Evolutionary conservation across 2,888 invertebrate species (phyloP).

Genomic region (Calameuta pallipes): DNA sequence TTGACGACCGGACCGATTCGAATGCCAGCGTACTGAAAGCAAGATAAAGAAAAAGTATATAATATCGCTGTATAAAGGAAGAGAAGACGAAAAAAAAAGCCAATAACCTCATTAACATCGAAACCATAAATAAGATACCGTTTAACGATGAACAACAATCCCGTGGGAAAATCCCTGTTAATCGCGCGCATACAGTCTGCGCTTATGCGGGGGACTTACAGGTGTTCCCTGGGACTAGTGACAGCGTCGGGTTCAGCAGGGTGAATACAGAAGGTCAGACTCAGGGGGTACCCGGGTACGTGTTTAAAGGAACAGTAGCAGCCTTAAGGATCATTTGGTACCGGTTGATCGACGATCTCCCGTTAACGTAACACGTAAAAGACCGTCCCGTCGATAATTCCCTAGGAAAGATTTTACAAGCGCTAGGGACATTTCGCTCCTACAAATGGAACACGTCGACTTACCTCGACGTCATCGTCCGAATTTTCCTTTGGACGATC

Average conservation of each 20-base stretch:
- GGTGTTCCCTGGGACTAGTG: too few species aligned
- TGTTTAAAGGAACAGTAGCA: too few species aligned
- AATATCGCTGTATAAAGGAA: neutral
- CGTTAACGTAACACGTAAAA: neutral
- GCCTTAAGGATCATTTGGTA: neutral
- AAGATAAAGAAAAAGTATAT: slow-evolving; percentile 38
- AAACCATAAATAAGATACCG: neutral
- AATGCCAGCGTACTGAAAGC: slow-evolving; percentile 92
- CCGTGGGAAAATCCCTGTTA: too few species aligned
- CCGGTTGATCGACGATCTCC: neutral
- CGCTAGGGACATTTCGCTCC: neutral
- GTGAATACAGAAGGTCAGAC: too few species aligned
- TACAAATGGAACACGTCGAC: neutral
- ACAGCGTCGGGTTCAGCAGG: too few species aligned
- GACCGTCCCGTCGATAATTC: neutral
- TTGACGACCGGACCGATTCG: slow-evolving; percentile 99
- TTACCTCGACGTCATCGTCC: neutral
- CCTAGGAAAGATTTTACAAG: neutral
- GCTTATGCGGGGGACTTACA: too few species aligned
- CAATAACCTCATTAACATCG: neutral
- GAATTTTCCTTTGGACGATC: too few species aligned
- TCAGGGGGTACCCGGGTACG: too few species aligned
- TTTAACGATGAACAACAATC: neutral
- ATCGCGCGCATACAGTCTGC: too few species aligned
- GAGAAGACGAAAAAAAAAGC: neutral